Evolutionary conservation across 2,797 vertebrate species (phyloP).

Genomic region (Oophaga sylvatica): DNA sequence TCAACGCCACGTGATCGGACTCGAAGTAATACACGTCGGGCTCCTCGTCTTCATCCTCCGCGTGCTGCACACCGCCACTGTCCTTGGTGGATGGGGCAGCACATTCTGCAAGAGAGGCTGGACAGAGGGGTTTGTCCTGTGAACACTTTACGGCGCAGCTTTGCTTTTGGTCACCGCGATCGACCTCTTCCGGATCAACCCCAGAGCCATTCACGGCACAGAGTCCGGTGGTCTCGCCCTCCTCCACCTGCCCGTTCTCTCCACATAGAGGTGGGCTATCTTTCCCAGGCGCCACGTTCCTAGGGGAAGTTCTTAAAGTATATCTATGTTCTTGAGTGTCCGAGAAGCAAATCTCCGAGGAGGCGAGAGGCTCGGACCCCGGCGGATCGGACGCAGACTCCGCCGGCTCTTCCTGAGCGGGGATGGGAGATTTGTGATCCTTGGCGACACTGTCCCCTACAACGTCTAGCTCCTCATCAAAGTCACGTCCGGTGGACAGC

Average conservation of each 20-base stretch:
- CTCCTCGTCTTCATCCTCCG: constrained; percentile 92
- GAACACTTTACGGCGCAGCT: constrained; percentile 69
- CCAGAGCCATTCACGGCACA: constrained; percentile 72
- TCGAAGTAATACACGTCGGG: constrained; percentile 99
- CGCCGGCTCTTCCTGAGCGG: constrained; percentile 75
- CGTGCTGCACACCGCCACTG: constrained; percentile 75
- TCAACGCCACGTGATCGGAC: constrained; percentile 99
- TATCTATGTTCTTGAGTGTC: constrained; percentile 97
- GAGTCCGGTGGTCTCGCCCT: constrained; percentile 76
- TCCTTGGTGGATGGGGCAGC: constrained; percentile 82
- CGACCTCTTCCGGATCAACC: constrained; percentile 70
- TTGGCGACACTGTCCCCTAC: constrained; percentile 86
- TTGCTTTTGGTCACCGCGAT: constrained; percentile 70
- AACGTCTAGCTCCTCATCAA: constrained; percentile 90
- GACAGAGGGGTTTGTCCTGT: constrained; percentile 71
- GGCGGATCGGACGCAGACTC: constrained; percentile 76
- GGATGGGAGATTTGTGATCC: constrained; percentile 77
- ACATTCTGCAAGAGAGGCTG: constrained; percentile 72
- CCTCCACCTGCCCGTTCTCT: constrained; percentile 87
- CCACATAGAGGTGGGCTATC: constrained; percentile 84
- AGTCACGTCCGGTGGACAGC: constrained; percentile 83
- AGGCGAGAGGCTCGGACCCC: constrained; percentile 71
- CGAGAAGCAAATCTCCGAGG: constrained; percentile 80
- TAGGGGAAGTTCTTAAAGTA: constrained; percentile 92
- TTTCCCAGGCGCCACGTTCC: constrained; percentile 82